Evolutionary conservation across 2,113 vertebrate genomes (phyloP).

Genomic region (Thymallus thymallus): DNA sequence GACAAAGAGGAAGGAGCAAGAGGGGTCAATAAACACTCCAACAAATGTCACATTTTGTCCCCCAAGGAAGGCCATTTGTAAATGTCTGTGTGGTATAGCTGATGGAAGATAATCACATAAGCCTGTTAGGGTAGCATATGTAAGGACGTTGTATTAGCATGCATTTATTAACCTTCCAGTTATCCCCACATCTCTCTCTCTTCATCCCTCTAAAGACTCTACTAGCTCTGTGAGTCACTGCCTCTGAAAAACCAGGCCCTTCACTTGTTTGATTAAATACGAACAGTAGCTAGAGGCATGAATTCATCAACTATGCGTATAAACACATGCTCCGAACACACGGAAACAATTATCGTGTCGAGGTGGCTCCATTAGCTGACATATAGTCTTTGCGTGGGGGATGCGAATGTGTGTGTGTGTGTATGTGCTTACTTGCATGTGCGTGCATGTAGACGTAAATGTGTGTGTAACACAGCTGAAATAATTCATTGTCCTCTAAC

Average conservation of each 20-base stretch:
- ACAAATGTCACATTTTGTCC: no score
- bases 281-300: conserved; percentile 22
- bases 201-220: not conserved
- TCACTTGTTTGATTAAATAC: conserved; percentile 35
- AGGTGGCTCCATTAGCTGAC: not conserved
- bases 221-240: not conserved
- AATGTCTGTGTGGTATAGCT: no score
- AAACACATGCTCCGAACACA: not conserved
- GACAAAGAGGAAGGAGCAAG: conserved; percentile 13
- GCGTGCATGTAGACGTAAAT: not conserved
- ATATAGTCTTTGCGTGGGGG: not conserved
- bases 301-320: conserved; percentile 16
- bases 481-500: not conserved
- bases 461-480: not conserved
- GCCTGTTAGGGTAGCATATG: no score
- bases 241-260: not conserved
- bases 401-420: not conserved
- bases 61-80: no score
- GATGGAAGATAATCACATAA: no score
- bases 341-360: conserved; percentile 11
- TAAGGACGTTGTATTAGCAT: no score
- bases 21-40: not conserved
- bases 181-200: no score
- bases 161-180: no score
- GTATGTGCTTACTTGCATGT: no score